Conservation (phyloP, 2,113 vertebrate species). For the Archilochus colubris region DNA sequence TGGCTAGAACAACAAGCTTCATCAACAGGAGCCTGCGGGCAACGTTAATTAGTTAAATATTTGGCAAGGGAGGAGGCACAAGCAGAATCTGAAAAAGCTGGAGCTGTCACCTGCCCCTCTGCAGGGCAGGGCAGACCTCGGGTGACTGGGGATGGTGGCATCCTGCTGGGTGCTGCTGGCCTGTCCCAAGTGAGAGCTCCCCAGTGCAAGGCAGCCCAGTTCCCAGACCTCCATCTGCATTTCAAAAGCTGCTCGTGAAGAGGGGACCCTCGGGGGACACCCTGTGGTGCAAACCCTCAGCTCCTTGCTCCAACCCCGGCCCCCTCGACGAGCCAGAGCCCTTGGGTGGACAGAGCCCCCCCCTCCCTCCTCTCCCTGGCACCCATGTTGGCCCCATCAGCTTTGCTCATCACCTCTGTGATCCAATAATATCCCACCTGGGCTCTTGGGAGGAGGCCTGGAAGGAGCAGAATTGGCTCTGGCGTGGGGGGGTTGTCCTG, state of each 20-base stretch:
- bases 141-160: accelerated
- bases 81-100: background rate
- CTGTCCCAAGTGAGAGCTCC: background rate
- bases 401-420: background rate
- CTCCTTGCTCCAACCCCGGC: background rate
- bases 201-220: background rate
- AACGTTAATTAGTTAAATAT: slow-evolving; percentile 17
- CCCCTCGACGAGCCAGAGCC: accelerated
- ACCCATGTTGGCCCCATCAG: too few species aligned
- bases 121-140: background rate
- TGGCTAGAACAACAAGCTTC: background rate
- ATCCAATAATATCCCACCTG: accelerated
- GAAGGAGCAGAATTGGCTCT: background rate
- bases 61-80: background rate
- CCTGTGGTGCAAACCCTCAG: accelerated
- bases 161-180: background rate
- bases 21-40: slow-evolving; percentile 13
- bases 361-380: background rate
- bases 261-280: too few species aligned
- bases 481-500: background rate
- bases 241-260: background rate
- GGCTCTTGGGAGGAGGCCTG: background rate
- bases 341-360: background rate
- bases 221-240: background rate
- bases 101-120: background rate